Evolutionary conservation across 2,797 vertebrate species (phyloP).

Genomic region (Acridotheres tristis): DNA sequence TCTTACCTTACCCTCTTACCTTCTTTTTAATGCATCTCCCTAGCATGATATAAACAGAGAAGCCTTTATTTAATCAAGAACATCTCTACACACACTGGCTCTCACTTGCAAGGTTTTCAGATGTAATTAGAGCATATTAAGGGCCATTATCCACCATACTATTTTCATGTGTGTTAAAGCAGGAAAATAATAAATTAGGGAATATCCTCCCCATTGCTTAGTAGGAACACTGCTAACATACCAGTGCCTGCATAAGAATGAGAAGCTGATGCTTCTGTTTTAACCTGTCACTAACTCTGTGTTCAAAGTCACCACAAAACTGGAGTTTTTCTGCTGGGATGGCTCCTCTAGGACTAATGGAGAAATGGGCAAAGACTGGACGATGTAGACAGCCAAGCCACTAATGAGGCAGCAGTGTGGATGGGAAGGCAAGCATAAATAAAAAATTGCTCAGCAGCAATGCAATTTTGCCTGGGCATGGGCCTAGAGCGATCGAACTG

Average conservation of each 20-base stretch:
- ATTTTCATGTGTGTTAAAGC: not conserved
- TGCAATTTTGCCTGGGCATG: rapidly evolving
- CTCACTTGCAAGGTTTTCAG: not conserved
- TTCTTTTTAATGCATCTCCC: not conserved
- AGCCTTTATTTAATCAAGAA: not conserved
- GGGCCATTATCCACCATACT: not conserved
- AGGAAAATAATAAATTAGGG: not conserved
- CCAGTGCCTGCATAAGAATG: not conserved
- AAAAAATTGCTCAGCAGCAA: not conserved
- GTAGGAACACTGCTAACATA: not conserved
- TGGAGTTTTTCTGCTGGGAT: not conserved
- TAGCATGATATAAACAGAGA: not conserved
- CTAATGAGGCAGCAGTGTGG: not conserved
- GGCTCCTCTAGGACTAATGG: not conserved
- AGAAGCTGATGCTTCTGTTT: not conserved
- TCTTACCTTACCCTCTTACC: not conserved
- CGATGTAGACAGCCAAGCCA: not conserved
- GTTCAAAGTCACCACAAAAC: not conserved
- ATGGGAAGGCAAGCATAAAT: not conserved
- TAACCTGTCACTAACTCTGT: not conserved
- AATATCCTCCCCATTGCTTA: not conserved
- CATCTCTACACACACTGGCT: not conserved
- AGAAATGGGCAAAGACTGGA: not conserved
- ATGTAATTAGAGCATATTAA: not conserved
- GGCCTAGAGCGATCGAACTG: not conserved